phyloP scores from a whole-genome alignment of 2,888 invertebrate genomes.

The Aplocera efformata region DNA sequence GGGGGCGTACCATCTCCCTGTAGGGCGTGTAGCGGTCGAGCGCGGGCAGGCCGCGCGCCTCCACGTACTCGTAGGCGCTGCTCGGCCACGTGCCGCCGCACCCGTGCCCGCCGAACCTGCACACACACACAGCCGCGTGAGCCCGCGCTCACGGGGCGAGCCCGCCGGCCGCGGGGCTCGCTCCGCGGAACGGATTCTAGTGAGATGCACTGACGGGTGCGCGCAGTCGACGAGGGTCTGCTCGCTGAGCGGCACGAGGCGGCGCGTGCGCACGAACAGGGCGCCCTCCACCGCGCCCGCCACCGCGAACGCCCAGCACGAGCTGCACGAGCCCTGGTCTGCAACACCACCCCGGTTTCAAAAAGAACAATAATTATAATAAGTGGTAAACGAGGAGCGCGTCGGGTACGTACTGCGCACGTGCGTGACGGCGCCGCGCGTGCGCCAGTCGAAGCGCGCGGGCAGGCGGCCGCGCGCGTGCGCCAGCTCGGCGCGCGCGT shows the following conservation, averaged over 20 bases:
- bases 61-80: conserved; percentile 58
- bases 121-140: background rate
- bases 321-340: conserved; percentile 57
- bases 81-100: conserved; percentile 64
- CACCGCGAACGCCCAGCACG: conserved; percentile 73
- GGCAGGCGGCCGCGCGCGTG: conserved; percentile 43
- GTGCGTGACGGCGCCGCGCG: conserved; percentile 56
- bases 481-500: conserved; percentile 36
- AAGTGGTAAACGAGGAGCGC: too few species aligned
- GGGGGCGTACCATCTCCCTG: conserved; percentile 38
- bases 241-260: conserved; percentile 58
- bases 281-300: conserved; percentile 68
- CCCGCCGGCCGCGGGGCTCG: too few species aligned
- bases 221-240: conserved; percentile 68
- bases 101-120: conserved; percentile 54
- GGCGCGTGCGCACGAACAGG: conserved; percentile 51
- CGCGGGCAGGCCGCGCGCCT: conserved; percentile 51
- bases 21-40: conserved; percentile 52
- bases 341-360: conserved; percentile 23
- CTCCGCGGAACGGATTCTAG: too few species aligned
- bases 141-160: background rate
- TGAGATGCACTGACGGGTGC: conserved; percentile 40
- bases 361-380: too few species aligned
- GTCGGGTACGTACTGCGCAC: conserved; percentile 50
- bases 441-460: conserved; percentile 60